These are phyloP conservation scores for Cyclargus thomasi DNA, from an alignment of 1,140 invertebrate genomes.

Conservation along the genomic window DNA sequence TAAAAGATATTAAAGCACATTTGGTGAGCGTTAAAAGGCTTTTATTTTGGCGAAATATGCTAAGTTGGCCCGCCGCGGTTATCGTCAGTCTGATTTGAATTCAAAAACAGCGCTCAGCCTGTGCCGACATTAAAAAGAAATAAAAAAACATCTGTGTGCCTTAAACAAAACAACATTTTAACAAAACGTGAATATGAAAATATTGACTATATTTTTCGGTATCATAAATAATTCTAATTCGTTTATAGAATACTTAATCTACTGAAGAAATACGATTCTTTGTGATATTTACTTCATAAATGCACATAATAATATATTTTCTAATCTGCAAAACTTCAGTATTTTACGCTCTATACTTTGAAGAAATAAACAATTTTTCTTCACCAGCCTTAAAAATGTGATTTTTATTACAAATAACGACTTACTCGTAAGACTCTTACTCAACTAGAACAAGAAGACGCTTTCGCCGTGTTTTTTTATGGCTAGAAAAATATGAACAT, in stretches of 20 bases:
- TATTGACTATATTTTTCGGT: too few relatives aligned
- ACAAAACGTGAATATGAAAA: too few relatives aligned
- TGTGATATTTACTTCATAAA: too few relatives aligned
- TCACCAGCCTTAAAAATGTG: not conserved
- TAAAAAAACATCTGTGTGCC: not conserved
- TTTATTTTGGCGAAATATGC: not conserved
- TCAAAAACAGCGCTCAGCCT: not conserved
- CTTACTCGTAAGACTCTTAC: not conserved
- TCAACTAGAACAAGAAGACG: not conserved
- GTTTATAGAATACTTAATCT: too few relatives aligned
- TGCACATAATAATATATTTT: not conserved
- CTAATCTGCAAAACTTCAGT: not conserved
- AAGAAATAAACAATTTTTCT: not conserved
- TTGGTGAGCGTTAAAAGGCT: not conserved
- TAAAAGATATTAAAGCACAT: not conserved
- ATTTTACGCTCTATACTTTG: not conserved
- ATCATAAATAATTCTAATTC: too few relatives aligned
- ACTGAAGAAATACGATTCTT: too few relatives aligned
- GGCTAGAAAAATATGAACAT: not conserved
- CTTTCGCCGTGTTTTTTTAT: not conserved
- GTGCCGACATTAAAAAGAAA: not conserved
- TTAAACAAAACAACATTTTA: not conserved
- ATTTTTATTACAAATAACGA: not conserved
- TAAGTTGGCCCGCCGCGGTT: not conserved
- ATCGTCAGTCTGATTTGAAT: not conserved